These are phyloP conservation scores for Hirudo medicinalis DNA, from an alignment of 1,140 invertebrate genomes.

Conservation along the genomic window DNA sequence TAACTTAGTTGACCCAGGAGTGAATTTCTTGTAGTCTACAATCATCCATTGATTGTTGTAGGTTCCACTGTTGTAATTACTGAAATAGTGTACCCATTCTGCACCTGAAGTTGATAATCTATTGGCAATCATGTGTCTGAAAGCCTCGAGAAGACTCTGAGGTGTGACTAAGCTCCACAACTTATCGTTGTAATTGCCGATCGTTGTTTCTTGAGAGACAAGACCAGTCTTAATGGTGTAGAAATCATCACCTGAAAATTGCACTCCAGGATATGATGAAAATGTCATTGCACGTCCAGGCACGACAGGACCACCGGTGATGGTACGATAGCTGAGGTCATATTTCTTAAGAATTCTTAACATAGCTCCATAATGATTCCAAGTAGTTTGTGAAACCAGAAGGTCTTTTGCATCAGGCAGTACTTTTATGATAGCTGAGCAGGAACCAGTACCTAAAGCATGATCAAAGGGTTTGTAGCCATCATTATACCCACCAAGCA, in stretches of 20 bases:
- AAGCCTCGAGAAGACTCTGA: conserved; percentile 56
- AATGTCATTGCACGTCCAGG: conserved; percentile 58
- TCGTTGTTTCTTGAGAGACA: conserved; percentile 56
- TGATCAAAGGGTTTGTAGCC: conserved; percentile 28
- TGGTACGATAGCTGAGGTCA: conserved; percentile 60
- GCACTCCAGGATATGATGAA: conserved; percentile 72
- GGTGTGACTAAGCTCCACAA: conserved; percentile 50
- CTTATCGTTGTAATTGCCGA: conserved; percentile 53
- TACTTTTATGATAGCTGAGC: conserved; percentile 53
- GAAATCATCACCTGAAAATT: conserved; percentile 77
- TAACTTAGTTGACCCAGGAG: conserved; percentile 40
- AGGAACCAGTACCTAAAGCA: conserved; percentile 42
- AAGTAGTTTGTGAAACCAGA: conserved; percentile 55
- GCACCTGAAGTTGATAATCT: conserved; percentile 56
- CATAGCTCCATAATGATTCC: conserved; percentile 67
- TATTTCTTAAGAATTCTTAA: conserved; percentile 76
- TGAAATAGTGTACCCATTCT: conserved; percentile 54
- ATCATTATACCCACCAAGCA: conserved; percentile 31
- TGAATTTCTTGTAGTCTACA: conserved; percentile 57
- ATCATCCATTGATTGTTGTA: conserved; percentile 80
- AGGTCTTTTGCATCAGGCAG: conserved; percentile 46
- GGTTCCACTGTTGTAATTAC: conserved; percentile 60
- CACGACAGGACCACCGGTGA: conserved; percentile 41
- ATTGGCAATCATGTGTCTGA: conserved; percentile 72
- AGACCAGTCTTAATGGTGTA: conserved; percentile 51